A percentile compares a stretch with the other conserved stretches of the same genome.
Conservation (phyloP, 2,797 vertebrate species). For the Choloepus didactylus region DNA sequence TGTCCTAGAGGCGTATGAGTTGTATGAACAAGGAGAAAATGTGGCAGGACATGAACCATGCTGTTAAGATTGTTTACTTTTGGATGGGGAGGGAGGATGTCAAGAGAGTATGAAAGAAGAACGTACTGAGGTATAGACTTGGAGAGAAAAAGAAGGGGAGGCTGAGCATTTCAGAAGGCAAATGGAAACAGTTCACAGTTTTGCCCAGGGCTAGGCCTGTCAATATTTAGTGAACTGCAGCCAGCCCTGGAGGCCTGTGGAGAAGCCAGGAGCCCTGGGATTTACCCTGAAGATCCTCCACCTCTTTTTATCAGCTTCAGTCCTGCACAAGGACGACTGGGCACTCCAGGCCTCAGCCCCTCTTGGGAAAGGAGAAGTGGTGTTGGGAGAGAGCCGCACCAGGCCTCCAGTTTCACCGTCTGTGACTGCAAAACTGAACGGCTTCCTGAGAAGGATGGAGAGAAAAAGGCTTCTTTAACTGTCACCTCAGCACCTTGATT, state of each 20-base stretch:
- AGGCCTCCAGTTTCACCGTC: neutral
- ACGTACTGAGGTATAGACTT: no score
- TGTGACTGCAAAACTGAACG: neutral
- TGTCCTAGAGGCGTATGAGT: no score
- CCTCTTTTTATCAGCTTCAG: neutral
- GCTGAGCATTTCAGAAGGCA: neutral
- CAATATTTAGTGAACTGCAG: neutral
- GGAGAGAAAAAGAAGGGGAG: neutral
- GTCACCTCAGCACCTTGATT: neutral
- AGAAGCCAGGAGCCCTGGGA: neutral
- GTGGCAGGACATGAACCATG: no score
- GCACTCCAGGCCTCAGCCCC: neutral
- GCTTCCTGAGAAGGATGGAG: neutral
- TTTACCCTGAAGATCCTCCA: neutral
- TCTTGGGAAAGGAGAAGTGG: neutral
- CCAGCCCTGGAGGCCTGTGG: neutral
- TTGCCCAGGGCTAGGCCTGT: neutral
- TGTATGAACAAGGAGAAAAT: neutral
- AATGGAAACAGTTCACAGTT: neutral
- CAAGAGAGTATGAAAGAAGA: neutral
- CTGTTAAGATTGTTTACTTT: neutral
- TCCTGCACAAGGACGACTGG: accelerated
- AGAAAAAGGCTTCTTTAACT: neutral
- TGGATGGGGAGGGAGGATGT: neutral
- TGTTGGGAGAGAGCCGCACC: no score